Evolutionary conservation across 2,797 vertebrate genomes (phyloP), one percentile per base, ranked within the genome.

Genomic region (Leptatherina wallacei): DNA sequence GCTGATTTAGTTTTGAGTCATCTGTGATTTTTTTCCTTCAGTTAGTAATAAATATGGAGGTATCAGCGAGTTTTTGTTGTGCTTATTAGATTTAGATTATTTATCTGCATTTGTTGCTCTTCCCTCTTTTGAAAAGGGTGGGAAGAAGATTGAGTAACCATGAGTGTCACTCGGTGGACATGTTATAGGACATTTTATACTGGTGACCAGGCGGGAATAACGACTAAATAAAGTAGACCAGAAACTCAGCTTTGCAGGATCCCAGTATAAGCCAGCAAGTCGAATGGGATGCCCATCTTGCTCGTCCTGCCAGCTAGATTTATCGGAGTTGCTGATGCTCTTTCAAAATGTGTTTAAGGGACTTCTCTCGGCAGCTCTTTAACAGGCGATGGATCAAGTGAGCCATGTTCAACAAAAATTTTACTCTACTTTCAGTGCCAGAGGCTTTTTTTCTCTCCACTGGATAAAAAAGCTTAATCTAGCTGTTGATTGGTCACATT

Each of bases 1-100:
- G 60, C 40, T 80, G 74, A 84, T 88, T 87, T 84, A 38, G 80
- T 79, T 83, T 74, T 3, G 73, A 79, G 74, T 80, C 84, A 72
- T 83, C 65, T 69, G 69, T 75, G 72, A 78, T 86, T 82, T 84
- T 40, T 12, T 33, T 69, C 56, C 72, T 52, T 85, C 83, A 77
- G 57, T 88, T 79, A 85, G 36, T 66, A 74, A 59, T 80, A 71
- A 80, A 76, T 29, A 60, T 11, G 54, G 18, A 77, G 62, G 6
- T 1, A 60, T 81, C 62, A 80, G 32, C 47, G 24, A n/a, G 35
- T 44, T 35, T 33, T 20, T 64, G 67, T 52, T 3, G 1, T 1
- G 38, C 30, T n/a, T n/a, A n/a, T n/a, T n/a, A n/a, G n/a, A n/a
- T 35, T 55, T 14, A 40, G 6, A 56, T 33, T 24, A 6, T 52